Evolutionary conservation across 2,113 vertebrate genomes (phyloP).

Genomic region (Pachyramphus minor): DNA sequence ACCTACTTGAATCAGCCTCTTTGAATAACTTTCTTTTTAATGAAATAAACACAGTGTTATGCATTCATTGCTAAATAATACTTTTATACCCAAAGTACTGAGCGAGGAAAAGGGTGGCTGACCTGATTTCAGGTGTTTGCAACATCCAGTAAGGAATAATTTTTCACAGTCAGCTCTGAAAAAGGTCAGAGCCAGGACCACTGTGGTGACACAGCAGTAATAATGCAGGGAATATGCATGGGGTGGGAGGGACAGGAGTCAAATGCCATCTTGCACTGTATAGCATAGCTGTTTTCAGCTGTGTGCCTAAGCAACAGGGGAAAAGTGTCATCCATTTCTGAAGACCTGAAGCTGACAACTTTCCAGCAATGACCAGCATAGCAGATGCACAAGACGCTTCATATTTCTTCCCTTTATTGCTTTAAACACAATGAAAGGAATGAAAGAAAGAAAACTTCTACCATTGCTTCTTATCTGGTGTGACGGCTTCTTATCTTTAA

Average conservation of each 20-base stretch:
- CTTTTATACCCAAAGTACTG: neutral
- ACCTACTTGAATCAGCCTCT: neutral
- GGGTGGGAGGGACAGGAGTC: neutral
- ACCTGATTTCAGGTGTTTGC: neutral
- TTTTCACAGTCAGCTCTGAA: neutral
- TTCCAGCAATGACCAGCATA: neutral
- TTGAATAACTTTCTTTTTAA: neutral
- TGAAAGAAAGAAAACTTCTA: neutral
- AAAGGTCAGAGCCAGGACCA: accelerated
- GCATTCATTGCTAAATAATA: neutral
- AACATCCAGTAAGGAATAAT: neutral
- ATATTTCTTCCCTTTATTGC: neutral
- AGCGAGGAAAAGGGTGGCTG: neutral
- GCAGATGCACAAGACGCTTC: neutral
- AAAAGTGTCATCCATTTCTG: neutral
- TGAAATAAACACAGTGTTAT: neutral
- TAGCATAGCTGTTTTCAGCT: neutral
- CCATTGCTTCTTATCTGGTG: neutral
- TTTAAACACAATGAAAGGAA: neutral
- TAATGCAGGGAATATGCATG: neutral
- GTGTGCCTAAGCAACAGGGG: neutral
- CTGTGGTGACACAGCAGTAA: accelerated
- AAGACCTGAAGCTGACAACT: neutral
- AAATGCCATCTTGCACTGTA: neutral
- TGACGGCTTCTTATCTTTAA: neutral